Evolutionary conservation across 2,113 vertebrate genomes (phyloP).

Genomic region (Speoplatyrhinus poulsoni): DNA sequence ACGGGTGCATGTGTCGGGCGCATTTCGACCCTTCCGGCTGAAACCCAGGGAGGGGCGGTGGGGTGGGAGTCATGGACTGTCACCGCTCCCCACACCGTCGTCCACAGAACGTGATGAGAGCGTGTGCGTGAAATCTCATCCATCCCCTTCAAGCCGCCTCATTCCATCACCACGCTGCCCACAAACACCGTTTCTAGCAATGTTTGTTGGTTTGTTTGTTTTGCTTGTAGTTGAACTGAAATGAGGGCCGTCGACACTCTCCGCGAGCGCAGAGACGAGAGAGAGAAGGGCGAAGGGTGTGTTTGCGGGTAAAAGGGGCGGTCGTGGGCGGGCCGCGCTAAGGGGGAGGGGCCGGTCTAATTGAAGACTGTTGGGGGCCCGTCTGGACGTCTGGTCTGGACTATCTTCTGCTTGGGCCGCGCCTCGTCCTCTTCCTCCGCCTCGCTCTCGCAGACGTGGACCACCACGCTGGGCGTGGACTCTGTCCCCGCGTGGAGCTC

Average conservation of each 20-base stretch:
- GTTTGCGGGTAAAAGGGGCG: constrained; percentile 60
- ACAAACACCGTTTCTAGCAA: constrained; percentile 67
- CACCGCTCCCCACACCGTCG: constrained; percentile 46
- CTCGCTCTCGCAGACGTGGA: constrained; percentile 95
- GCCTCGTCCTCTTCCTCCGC: constrained; percentile 87
- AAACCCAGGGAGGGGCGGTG: constrained; percentile 43
- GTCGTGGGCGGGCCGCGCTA: constrained; percentile 39
- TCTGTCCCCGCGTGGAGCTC: constrained; percentile 96
- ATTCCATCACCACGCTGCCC: constrained; percentile 62
- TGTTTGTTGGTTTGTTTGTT: constrained; percentile 61
- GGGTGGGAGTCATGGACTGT: constrained; percentile 40
- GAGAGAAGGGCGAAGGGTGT: constrained; percentile 67
- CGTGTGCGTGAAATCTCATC: constrained; percentile 66
- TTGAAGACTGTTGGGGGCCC: constrained; percentile 75
- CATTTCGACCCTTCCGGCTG: constrained; percentile 44
- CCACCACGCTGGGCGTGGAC: constrained; percentile 95
- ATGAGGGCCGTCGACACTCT: constrained; percentile 76
- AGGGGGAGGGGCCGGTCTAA: constrained; percentile 57
- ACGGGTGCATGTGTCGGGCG: constrained; percentile 60
- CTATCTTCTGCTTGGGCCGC: constrained; percentile 89
- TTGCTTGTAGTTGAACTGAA: constrained; percentile 74
- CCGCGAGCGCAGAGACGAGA: constrained; percentile 73
- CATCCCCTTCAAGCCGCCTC: constrained; percentile 68
- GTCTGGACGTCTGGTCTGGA: constrained; percentile 91
- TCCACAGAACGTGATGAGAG: constrained; percentile 75